Evolutionary conservation across 2,113 vertebrate genomes (phyloP).

Genomic region (Erpornis zantholeuca): DNA sequence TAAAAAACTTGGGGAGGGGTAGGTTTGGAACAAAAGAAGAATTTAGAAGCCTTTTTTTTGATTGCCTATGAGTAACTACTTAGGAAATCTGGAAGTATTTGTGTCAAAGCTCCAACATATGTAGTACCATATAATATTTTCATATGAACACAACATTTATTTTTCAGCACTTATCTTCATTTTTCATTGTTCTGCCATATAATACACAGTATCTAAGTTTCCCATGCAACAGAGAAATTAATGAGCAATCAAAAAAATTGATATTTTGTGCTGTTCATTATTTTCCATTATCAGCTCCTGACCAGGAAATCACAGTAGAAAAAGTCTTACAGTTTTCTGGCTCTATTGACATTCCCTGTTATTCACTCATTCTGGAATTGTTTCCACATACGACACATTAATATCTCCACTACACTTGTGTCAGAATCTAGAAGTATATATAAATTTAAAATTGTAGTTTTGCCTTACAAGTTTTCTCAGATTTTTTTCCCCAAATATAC

Average conservation of each 20-base stretch:
- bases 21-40: not conserved
- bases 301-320: not conserved
- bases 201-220: not conserved
- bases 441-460: not conserved
- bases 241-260: not conserved
- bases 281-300: not conserved
- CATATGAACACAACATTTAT: not conserved
- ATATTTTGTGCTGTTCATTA: not conserved
- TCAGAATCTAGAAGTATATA: not conserved
- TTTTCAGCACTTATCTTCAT: not conserved
- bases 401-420: not conserved
- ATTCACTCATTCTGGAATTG: not conserved
- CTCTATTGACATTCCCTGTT: not conserved
- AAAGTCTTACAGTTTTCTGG: not conserved
- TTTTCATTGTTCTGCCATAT: not conserved
- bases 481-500: not conserved
- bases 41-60: not conserved
- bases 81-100: not conserved
- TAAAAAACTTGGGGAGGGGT: not conserved
- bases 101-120: not conserved
- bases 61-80: not conserved
- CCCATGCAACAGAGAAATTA: not conserved
- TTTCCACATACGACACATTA: not conserved
- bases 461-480: not conserved
- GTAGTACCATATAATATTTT: not conserved